Percentiles rank a stretch among this genome's conserved stretches.
Evolutionary conservation across 2,113 vertebrate genomes (phyloP).

Genomic region (Ardeotis arabs): DNA sequence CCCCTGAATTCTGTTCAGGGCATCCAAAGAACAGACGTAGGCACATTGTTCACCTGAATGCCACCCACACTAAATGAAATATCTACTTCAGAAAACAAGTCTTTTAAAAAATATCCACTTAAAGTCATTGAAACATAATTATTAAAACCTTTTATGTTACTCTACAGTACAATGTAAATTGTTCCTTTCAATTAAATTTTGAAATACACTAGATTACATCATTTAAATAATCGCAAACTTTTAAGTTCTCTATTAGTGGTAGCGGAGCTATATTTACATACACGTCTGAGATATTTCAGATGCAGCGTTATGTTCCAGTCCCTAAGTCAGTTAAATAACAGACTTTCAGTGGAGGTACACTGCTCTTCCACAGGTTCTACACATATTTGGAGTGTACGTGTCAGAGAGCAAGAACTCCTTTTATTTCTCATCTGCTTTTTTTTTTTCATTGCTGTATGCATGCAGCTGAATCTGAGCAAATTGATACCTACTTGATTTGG

Average conservation of each 20-base stretch:
- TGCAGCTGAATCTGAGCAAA: constrained; percentile 55
- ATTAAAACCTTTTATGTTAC: constrained; percentile 73
- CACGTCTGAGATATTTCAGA: constrained; percentile 44
- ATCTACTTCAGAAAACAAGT: neutral
- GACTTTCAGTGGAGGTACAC: neutral
- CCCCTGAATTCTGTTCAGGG: neutral
- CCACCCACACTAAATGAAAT: neutral
- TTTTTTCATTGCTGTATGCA: constrained; percentile 12
- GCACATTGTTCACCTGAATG: neutral
- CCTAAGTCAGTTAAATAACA: constrained; percentile 8
- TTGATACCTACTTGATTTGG: constrained; percentile 26
- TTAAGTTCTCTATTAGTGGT: constrained; percentile 42
- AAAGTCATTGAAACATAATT: constrained; percentile 51
- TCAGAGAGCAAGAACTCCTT: neutral
- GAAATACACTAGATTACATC: constrained; percentile 70
- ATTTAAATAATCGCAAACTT: constrained; percentile 61
- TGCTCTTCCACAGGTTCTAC: constrained; percentile 29
- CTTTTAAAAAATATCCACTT: neutral
- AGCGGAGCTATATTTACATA: constrained; percentile 57
- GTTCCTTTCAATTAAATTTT: constrained; percentile 58
- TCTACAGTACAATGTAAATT: constrained; percentile 64
- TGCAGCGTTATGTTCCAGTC: constrained; percentile 18
- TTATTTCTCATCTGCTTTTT: neutral
- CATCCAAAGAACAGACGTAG: neutral
- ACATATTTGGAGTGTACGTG: neutral